A percentile compares a stretch with the other conserved stretches of the same genome.
These are phyloP conservation scores for Cryptoleucopteryx plumbea DNA, from an alignment of 2,113 vertebrate species.

Conservation along the genomic window DNA sequence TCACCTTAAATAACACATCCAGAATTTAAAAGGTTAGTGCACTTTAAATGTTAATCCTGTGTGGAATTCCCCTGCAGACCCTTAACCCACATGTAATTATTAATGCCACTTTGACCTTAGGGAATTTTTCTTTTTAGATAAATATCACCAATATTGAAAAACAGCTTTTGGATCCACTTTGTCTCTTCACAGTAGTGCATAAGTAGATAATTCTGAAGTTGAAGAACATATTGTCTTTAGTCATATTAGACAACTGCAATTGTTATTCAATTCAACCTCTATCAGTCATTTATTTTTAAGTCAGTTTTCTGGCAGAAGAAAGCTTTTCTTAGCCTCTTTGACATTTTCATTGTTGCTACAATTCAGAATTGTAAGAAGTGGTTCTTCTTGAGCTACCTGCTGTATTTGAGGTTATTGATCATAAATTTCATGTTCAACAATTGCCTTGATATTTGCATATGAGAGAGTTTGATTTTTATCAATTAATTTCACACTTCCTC, in stretches of 20 bases:
- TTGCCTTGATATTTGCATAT: neutral
- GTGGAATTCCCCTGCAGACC: neutral
- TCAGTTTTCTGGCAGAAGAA: neutral
- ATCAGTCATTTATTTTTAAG: neutral
- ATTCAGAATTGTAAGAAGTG: neutral
- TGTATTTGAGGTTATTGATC: neutral
- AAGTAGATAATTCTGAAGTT: neutral
- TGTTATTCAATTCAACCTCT: neutral
- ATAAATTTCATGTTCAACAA: neutral
- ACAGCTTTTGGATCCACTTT: neutral
- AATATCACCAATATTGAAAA: neutral
- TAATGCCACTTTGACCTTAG: neutral
- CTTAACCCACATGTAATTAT: neutral
- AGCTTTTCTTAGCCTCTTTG: neutral
- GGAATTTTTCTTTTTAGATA: neutral
- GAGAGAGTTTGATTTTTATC: neutral
- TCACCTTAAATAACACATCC: neutral
- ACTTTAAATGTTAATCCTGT: neutral
- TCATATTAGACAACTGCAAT: neutral
- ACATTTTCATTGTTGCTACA: neutral
- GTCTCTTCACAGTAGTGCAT: neutral
- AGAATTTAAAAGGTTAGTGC: neutral
- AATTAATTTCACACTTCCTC: neutral
- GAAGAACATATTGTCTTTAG: neutral
- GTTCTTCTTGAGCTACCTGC: neutral